Evolutionary conservation across 2,888 invertebrate genomes (phyloP).

Genomic region (Hartigia nigra): DNA sequence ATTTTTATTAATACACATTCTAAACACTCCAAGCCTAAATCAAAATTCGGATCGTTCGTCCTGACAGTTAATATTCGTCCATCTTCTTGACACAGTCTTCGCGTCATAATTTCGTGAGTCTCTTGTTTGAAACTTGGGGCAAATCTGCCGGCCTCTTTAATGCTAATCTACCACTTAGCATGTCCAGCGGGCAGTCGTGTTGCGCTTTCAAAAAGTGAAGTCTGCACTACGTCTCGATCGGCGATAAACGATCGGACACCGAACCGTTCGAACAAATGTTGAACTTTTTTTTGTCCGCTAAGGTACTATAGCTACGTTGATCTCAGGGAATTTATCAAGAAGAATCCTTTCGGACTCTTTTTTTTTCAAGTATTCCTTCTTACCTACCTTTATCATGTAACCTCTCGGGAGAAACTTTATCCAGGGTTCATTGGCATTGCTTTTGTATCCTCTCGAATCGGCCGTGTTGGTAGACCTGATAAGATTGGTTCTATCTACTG

Average conservation of each 20-base stretch:
- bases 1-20: neutral
- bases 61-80: neutral
- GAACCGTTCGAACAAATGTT: neutral
- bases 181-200: neutral
- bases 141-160: neutral
- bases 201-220: neutral
- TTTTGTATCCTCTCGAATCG: neutral
- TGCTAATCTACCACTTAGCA: constrained; percentile 8
- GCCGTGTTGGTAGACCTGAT: neutral
- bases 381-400: neutral
- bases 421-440: neutral
- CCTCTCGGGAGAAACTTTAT: neutral
- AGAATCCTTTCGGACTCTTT: neutral
- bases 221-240: neutral
- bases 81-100: neutral
- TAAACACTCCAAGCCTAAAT: neutral
- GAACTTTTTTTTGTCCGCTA: neutral
- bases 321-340: neutral
- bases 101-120: neutral
- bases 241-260: neutral
- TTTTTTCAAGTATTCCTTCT: neutral
- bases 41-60: neutral
- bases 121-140: neutral
- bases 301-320: neutral
- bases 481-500: neutral